phyloP scores from a whole-genome alignment of 2,113 vertebrate genomes.

The Collichthys lucidus region DNA sequence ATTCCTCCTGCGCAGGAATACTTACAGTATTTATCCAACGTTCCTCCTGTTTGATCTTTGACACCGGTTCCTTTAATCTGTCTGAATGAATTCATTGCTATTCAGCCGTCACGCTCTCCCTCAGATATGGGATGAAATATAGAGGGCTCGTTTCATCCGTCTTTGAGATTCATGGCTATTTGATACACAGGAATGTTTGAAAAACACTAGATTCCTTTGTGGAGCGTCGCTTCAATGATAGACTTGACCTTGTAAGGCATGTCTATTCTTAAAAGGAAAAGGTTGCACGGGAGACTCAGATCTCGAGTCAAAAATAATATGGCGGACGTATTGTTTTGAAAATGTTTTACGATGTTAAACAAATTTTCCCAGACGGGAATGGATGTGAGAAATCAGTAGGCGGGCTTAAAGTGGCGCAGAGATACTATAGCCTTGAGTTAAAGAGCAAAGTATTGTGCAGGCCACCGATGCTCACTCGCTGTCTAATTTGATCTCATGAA shows the following conservation, averaged over 20 bases:
- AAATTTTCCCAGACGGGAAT: conserved; percentile 24
- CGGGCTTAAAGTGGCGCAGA: conserved; percentile 7
- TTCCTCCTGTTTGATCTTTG: conserved; percentile 47
- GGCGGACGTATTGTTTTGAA: not conserved
- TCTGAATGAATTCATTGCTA: conserved; percentile 59
- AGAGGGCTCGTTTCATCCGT: conserved; percentile 58
- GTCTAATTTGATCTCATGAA: conserved; percentile 82
- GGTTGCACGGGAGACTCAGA: conserved; percentile 6
- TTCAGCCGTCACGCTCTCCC: conserved; percentile 47
- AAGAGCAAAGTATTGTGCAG: conserved; percentile 64
- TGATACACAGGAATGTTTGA: conserved; percentile 45
- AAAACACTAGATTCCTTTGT: conserved; percentile 36
- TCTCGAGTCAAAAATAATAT: not conserved
- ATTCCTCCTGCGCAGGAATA: conserved; percentile 18
- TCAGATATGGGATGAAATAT: conserved; percentile 61
- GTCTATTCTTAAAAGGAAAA: conserved; percentile 17
- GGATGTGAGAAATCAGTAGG: conserved; percentile 46
- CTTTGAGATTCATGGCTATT: conserved; percentile 58
- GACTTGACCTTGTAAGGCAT: conserved; percentile 46
- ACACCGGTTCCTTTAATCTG: conserved; percentile 60
- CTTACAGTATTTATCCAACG: conserved; percentile 46
- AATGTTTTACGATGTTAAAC: not conserved
- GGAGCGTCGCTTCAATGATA: conserved; percentile 33
- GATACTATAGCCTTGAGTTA: conserved; percentile 48
- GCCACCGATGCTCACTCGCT: conserved; percentile 64